These are phyloP conservation scores for Paracentrotus lividus DNA, from an alignment of 53 echinoderm and acorn worm species.

Conservation along the genomic window DNA sequence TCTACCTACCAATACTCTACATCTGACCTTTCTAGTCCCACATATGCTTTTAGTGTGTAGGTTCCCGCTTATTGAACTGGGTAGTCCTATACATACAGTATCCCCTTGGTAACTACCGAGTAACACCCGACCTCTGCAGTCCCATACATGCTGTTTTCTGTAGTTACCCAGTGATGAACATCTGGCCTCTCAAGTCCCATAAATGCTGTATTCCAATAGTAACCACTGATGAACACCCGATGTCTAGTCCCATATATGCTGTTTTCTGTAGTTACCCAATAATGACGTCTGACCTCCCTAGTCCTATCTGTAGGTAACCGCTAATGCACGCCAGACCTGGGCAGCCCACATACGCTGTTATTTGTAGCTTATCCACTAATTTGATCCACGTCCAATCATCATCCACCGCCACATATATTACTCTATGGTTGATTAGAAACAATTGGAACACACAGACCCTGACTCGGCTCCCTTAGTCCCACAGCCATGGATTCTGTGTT, in stretches of 20 bases:
- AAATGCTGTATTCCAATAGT: background rate
- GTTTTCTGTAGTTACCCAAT: background rate
- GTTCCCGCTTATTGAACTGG: too few relatives aligned
- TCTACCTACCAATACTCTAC: too few relatives aligned
- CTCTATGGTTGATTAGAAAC: background rate
- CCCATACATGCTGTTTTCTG: background rate
- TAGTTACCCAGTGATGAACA: background rate
- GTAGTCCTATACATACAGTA: too few relatives aligned
- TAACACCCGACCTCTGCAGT: background rate
- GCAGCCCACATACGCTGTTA: background rate
- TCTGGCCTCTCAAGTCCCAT: background rate
- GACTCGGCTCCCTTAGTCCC: slow-evolving; percentile 51
- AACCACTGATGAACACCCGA: background rate
- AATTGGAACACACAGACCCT: background rate
- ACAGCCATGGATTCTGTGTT: slow-evolving; percentile 66
- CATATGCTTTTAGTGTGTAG: too few relatives aligned
- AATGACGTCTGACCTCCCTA: background rate
- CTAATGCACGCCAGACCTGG: background rate
- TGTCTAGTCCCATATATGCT: background rate
- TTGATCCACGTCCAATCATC: background rate
- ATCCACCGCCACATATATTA: slow-evolving; percentile 5
- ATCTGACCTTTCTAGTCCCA: too few relatives aligned
- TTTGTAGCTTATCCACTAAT: background rate
- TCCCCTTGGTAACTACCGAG: too few relatives aligned
- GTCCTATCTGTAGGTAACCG: background rate